A percentile compares a stretch with the other conserved stretches of the same genome.
Evolutionary conservation across 2,113 vertebrate species (phyloP).

Genomic region (Hymenochirus boettgeri): DNA sequence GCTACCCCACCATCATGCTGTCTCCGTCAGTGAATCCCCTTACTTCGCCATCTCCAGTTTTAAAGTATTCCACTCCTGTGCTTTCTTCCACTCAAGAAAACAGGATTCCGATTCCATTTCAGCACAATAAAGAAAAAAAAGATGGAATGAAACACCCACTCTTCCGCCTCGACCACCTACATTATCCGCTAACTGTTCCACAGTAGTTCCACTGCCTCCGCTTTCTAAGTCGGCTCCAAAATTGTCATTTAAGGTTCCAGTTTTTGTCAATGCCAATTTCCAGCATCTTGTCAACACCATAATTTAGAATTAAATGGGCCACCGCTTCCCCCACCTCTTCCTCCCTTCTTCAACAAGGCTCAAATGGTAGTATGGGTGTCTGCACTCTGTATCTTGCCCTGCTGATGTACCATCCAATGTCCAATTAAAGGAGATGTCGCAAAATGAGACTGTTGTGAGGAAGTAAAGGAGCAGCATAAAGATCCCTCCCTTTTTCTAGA

Average conservation of each 20-base stretch:
- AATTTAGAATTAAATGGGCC: not conserved
- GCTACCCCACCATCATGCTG: not conserved
- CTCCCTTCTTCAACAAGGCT: too few species aligned
- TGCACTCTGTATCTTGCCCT: too few species aligned
- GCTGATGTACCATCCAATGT: not conserved
- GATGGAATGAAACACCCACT: not conserved
- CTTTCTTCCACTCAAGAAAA: not conserved
- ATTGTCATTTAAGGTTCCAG: not conserved
- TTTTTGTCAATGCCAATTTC: not conserved
- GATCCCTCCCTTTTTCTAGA: constrained; percentile 3
- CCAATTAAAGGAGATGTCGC: too few species aligned
- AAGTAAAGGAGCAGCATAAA: not conserved
- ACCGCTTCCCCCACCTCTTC: not conserved
- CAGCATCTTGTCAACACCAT: not conserved
- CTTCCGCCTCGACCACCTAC: not conserved
- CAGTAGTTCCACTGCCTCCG: not conserved
- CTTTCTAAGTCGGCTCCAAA: not conserved
- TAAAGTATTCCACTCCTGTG: constrained; percentile 1
- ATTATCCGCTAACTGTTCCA: not conserved
- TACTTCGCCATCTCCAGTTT: not conserved
- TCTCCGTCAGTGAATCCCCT: not conserved
- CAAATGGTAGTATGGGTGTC: not conserved
- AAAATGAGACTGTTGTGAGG: too few species aligned
- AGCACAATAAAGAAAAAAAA: too few species aligned
- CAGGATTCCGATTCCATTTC: too few species aligned